Conservation (phyloP, 2,888 invertebrate genomes). For the Plagodis dolabraria region DNA sequence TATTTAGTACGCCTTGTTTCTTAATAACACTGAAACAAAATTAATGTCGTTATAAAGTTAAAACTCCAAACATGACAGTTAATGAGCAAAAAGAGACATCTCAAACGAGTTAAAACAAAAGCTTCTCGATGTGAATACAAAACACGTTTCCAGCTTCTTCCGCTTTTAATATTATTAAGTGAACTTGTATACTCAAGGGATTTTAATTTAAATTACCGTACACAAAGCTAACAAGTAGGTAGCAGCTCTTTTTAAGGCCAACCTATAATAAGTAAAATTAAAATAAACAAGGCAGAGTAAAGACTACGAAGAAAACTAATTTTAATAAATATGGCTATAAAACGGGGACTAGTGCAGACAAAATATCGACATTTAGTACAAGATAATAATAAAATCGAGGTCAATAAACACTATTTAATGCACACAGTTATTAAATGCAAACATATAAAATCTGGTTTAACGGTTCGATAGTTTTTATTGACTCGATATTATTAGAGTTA, state of each 20-base stretch:
- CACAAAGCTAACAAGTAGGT: conserved; percentile 1
- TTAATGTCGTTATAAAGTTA: too few species aligned
- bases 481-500: too few species aligned
- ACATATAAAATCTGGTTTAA: too few species aligned
- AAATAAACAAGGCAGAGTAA: background rate
- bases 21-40: too few species aligned
- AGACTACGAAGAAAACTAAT: background rate
- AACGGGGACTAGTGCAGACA: background rate
- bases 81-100: background rate
- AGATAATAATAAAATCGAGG: conserved; percentile 15
- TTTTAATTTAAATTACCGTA: conserved; percentile 8
- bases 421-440: too few species aligned
- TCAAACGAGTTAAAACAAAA: background rate
- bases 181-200: background rate
- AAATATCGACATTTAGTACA: conserved; percentile 8
- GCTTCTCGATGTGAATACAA: background rate
- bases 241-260: conserved; percentile 7
- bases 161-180: background rate
- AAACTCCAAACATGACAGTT: too few species aligned
- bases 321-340: conserved; percentile 2
- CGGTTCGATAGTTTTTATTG: too few species aligned
- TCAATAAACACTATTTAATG: conserved; percentile 7
- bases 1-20: too few species aligned
- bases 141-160: conserved; percentile 6
- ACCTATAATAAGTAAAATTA: conserved; percentile 14